A percentile compares a stretch with the other conserved stretches of the same genome.
Evolutionary conservation across 2,113 vertebrate genomes (phyloP).

Genomic region (Micromys minutus): DNA sequence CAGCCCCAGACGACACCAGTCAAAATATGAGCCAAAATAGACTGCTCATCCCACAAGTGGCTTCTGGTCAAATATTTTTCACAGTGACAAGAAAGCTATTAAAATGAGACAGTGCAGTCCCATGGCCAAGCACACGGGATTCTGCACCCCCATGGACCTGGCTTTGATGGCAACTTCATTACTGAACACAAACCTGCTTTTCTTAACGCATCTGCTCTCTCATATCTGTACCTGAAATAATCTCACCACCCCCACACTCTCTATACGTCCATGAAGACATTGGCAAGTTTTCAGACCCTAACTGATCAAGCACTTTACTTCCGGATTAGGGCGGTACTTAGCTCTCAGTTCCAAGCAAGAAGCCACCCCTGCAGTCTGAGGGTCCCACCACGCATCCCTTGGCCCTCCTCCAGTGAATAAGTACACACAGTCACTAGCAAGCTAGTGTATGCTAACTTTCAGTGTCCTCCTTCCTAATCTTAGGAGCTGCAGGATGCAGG

Average conservation of each 20-base stretch:
- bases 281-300: background rate
- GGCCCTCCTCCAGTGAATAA: rapidly evolving
- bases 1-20: background rate
- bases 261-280: rapidly evolving
- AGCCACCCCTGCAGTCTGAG: rapidly evolving
- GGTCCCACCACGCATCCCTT: rapidly evolving
- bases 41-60: background rate
- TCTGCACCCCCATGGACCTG: background rate
- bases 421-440: rapidly evolving
- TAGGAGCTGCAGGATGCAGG: background rate
- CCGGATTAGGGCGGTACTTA: rapidly evolving
- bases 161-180: rapidly evolving
- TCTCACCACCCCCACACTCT: too few relatives aligned
- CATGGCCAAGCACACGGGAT: rapidly evolving
- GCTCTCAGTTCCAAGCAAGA: background rate
- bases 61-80: background rate
- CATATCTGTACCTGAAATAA: rapidly evolving
- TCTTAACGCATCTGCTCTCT: background rate
- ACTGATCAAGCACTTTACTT: rapidly evolving
- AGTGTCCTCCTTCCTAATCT: background rate
- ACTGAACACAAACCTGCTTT: background rate
- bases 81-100: background rate
- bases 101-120: rapidly evolving
- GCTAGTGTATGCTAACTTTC: background rate
- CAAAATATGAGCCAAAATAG: background rate